Evolutionary conservation across 2,888 invertebrate species (phyloP), one percentile per base, ranked within the genome.

Genomic region (Drosophila quinaria): DNA sequence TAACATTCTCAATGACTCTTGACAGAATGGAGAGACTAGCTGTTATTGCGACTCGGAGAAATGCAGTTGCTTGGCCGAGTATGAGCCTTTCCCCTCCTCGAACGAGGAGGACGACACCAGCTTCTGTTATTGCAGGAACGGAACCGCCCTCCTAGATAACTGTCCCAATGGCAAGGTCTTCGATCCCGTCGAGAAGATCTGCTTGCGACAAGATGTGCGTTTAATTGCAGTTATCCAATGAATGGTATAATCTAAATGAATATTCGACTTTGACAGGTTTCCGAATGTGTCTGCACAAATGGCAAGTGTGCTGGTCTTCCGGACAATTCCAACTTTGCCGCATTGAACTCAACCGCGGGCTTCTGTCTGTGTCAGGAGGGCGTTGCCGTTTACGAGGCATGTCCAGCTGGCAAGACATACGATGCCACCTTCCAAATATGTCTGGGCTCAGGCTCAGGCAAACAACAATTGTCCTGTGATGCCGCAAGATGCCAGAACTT

Each of bases 321-420:
- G 0, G 55, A 68, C 0, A 10, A 63, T 5, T 3, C 17, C 0
- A 15, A 46, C 6, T 87, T 52, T 19, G 9, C 46, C 0, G 81
- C 87, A 0, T 4, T 67, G 0, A 80, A 70, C 37, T 70, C 74
- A 3, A 63, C 31, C 0, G 0, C 0, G 0, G 87, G 84, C 13
- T 80, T 63, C 19, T 84, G 84, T n/a, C 0, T 52, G 10, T 84
- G 84, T 22, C 1, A 51, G 1, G 49, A 19, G 4, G 70, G 65
- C 1, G 15, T 22, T 6, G 54, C 80, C 8, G 37, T 52, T 8
- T 81, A 47, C 15, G 39, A 49, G 1, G 0, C n/a, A 1, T 84
- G 84, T 25, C 50, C 63, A 0, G 0, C 1, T 0, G 70, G 56
- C 22, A 44, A 19, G 4, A 10, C 2, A 13, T 84, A 29, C 25